A percentile compares a stretch with the other conserved stretches of the same genome.
These are phyloP conservation scores for Ptyas mucosa DNA, from an alignment of 2,113 vertebrate genomes.

Conservation along the genomic window DNA sequence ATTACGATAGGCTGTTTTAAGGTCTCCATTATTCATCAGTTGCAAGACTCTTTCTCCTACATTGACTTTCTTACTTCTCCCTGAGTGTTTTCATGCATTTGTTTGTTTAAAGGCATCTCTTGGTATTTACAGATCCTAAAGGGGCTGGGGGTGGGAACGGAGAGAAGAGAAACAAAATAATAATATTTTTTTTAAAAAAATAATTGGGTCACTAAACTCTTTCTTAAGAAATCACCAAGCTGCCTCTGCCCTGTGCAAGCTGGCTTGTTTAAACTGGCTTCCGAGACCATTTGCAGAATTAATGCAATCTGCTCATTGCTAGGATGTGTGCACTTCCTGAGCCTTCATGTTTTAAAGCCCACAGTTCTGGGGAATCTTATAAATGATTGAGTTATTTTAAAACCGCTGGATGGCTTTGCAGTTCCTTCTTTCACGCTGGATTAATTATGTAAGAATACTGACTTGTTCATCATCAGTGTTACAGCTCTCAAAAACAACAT, in stretches of 20 bases:
- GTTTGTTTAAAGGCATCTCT: slow-evolving; percentile 27
- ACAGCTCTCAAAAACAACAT: slow-evolving; percentile 82
- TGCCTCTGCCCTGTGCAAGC: not conserved
- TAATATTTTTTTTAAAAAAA: not conserved
- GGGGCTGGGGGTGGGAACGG: not conserved
- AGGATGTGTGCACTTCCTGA: slow-evolving; percentile 70
- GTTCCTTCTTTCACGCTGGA: slow-evolving; percentile 77
- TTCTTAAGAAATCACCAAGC: slow-evolving; percentile 10
- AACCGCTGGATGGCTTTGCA: slow-evolving; percentile 74
- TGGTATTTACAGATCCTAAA: slow-evolving; percentile 1
- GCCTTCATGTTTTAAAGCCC: slow-evolving; percentile 69
- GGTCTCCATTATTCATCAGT: slow-evolving; percentile 23
- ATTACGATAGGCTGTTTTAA: slow-evolving; percentile 40
- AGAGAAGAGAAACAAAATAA: not conserved
- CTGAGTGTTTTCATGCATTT: slow-evolving; percentile 6
- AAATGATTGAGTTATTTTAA: slow-evolving; percentile 82
- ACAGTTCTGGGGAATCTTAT: slow-evolving; percentile 69
- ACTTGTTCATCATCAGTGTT: slow-evolving; percentile 80
- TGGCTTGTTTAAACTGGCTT: slow-evolving; percentile 41
- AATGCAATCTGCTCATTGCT: slow-evolving; percentile 54
- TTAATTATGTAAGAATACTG: slow-evolving; percentile 83
- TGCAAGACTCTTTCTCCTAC: slow-evolving; percentile 17
- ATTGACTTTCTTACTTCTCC: slow-evolving; percentile 14
- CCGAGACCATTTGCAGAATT: slow-evolving; percentile 54
- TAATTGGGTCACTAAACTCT: slow-evolving; percentile 16